Conservation (phyloP, 30 jellyfish, hydroid and myxozoan species). For the Aurelia coerulea region DNA sequence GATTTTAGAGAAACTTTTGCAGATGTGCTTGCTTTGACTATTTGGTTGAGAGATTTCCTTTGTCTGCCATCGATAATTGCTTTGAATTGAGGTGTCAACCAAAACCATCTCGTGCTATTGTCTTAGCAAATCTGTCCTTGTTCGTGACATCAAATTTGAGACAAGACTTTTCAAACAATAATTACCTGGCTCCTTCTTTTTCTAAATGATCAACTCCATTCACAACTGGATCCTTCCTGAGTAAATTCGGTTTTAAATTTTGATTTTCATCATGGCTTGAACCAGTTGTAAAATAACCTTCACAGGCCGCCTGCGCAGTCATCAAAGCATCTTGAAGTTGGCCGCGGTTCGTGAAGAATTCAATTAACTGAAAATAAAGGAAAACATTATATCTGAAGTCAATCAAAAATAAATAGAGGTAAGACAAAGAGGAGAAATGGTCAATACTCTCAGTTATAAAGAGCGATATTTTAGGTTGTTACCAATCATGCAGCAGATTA, state of each 20-base stretch:
- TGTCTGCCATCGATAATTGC: too few species aligned
- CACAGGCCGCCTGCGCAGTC: constrained; percentile 71
- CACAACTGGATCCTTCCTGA: not conserved
- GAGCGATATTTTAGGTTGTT: too few species aligned
- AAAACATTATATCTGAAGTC: not conserved
- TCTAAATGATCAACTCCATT: constrained; percentile 14
- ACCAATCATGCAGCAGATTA: too few species aligned
- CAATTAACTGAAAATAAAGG: constrained; percentile 30
- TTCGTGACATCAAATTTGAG: not conserved
- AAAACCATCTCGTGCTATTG: too few species aligned
- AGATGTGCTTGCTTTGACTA: too few species aligned
- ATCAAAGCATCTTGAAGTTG: constrained; percentile 74
- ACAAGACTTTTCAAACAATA: not conserved
- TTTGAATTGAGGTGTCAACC: too few species aligned
- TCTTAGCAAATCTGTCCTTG: too few species aligned
- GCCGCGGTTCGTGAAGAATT: constrained; percentile 50
- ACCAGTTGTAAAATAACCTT: constrained; percentile 47
- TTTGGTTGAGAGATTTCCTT: too few species aligned
- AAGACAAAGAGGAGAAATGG: too few species aligned
- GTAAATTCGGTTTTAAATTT: constrained; percentile 4
- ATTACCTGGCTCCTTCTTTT: constrained; percentile 26
- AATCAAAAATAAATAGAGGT: too few species aligned
- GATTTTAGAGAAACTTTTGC: too few species aligned
- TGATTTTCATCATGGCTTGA: constrained; percentile 22
- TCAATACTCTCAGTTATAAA: too few species aligned